Conservation (phyloP, 2,888 invertebrate species). For the Alsophila aescularia region DNA sequence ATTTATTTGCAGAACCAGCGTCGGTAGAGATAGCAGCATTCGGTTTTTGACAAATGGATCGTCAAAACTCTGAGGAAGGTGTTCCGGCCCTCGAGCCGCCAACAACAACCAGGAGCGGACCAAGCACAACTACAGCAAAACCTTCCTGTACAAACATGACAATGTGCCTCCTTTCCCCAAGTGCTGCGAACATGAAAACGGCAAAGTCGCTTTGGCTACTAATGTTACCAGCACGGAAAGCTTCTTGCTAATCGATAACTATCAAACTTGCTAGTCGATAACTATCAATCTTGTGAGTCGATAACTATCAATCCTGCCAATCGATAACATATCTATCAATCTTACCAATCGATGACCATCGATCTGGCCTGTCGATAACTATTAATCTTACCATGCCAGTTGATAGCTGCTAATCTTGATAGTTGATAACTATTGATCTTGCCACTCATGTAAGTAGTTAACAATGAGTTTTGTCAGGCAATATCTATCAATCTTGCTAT, state of each 20-base stretch:
- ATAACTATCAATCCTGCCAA: too few relatives aligned
- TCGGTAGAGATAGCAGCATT: constrained; percentile 76
- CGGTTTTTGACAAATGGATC: constrained; percentile 74
- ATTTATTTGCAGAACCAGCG: constrained; percentile 63
- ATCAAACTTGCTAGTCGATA: background rate
- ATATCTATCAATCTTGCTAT: background rate
- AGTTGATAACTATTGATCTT: background rate
- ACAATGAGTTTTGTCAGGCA: background rate
- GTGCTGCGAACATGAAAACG: constrained; percentile 71
- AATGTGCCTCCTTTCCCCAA: constrained; percentile 69
- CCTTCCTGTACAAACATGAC: constrained; percentile 57
- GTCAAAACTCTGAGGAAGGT: constrained; percentile 77
- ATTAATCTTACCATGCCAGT: too few relatives aligned
- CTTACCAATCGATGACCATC: too few relatives aligned
- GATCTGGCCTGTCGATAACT: too few relatives aligned
- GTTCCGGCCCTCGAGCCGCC: constrained; percentile 54
- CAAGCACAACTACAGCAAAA: constrained; percentile 70
- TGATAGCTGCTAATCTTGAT: too few relatives aligned
- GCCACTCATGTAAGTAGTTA: background rate
- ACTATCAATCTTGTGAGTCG: background rate
- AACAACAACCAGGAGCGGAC: constrained; percentile 66
- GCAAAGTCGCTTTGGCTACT: constrained; percentile 41
- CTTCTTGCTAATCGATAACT: constrained; percentile 47
- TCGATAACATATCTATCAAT: too few relatives aligned
- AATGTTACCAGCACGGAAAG: constrained; percentile 66